These are phyloP conservation scores for Euzophera pinguis DNA, from an alignment of 2,888 invertebrate genomes.

Conservation along the genomic window DNA sequence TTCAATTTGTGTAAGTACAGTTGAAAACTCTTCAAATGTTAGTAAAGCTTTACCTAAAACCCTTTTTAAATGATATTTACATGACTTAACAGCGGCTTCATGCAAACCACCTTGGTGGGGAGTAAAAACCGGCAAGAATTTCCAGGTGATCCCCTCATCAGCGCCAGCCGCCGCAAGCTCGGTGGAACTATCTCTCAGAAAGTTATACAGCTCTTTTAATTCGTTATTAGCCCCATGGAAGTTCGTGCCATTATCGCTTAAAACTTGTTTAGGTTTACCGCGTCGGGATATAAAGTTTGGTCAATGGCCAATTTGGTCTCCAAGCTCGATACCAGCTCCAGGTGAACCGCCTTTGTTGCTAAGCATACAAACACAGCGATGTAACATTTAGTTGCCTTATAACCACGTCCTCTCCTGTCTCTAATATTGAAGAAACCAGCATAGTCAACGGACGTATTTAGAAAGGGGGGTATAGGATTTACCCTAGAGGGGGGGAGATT, in stretches of 20 bases:
- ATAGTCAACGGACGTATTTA: not conserved
- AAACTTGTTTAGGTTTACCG: no score
- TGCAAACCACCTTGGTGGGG: not conserved
- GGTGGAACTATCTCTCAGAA: not conserved
- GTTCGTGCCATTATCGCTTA: no score
- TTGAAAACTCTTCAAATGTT: slow-evolving; percentile 13
- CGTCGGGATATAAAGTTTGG: no score
- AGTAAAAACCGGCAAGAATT: not conserved
- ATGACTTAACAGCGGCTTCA: slow-evolving; percentile 13
- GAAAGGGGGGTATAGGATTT: not conserved
- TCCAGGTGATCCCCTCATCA: not conserved
- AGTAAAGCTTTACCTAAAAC: slow-evolving; percentile 8
- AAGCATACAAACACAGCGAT: not conserved
- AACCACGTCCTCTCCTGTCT: not conserved
- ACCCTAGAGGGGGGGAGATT: not conserved
- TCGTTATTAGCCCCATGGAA: not conserved
- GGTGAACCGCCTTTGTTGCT: no score
- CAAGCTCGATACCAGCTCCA: no score
- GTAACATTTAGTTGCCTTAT: not conserved
- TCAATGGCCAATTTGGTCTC: no score
- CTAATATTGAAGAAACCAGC: not conserved
- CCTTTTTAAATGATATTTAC: slow-evolving; percentile 14
- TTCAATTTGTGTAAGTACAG: slow-evolving; percentile 15
- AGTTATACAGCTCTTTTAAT: not conserved
- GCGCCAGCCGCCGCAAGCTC: not conserved